Percentiles rank a stretch among this genome's conserved stretches.
phyloP scores from a whole-genome alignment of 2,888 invertebrate genomes.

The Coelogynopora nodosa region DNA sequence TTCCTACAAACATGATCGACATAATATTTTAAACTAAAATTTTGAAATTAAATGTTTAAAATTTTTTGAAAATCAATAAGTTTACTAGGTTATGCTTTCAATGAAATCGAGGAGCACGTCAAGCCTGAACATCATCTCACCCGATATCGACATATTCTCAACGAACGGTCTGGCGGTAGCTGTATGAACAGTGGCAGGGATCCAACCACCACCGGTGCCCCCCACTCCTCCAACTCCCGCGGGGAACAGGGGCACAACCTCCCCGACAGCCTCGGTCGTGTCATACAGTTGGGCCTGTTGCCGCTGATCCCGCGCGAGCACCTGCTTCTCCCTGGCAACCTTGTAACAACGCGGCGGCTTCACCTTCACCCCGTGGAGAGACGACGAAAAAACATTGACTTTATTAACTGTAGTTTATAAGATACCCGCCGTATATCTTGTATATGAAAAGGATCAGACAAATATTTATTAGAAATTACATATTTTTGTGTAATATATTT shows the following conservation, averaged over 20 bases:
- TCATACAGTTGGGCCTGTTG: not conserved
- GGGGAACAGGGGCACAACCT: not conserved
- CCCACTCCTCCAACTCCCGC: not conserved
- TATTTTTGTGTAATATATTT: no score
- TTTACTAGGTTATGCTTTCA: not conserved
- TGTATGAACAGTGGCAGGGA: no score
- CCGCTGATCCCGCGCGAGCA: not conserved
- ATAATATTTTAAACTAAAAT: not conserved
- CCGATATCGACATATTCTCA: no score
- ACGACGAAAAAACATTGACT: no score
- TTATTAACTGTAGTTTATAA: no score
- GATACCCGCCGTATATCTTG: no score
- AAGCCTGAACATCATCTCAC: no score
- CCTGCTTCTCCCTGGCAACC: conserved; percentile 9
- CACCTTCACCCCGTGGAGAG: not conserved
- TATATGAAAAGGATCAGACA: no score
- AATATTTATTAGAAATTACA: no score
- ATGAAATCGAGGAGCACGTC: not conserved
- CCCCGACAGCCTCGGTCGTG: not conserved
- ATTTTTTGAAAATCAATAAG: no score
- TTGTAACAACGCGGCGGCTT: not conserved
- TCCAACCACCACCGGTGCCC: not conserved
- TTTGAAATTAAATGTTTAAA: no score
- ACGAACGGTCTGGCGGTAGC: no score
- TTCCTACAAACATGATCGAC: not conserved